phyloP scores from a whole-genome alignment of 2,113 vertebrate genomes.

The Amphiprion ocellaris region DNA sequence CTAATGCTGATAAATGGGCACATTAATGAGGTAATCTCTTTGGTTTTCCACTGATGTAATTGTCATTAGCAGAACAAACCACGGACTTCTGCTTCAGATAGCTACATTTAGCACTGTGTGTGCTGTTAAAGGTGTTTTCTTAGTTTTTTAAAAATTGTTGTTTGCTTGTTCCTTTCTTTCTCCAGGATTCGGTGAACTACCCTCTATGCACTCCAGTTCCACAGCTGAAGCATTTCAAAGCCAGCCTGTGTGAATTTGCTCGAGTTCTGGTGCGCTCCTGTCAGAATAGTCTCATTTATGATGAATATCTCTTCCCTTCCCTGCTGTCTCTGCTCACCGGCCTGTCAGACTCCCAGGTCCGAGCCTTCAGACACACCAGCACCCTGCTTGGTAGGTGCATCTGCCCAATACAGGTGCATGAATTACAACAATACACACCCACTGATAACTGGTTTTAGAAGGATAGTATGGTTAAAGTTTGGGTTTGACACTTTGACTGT shows the following conservation, averaged over 20 bases:
- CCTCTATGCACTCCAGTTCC: constrained; percentile 83
- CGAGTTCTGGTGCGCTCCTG: constrained; percentile 83
- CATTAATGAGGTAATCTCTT: constrained; percentile 56
- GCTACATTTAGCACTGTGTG: not conserved
- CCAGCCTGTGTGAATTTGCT: constrained; percentile 86
- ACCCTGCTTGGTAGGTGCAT: constrained; percentile 88
- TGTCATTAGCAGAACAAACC: constrained; percentile 33
- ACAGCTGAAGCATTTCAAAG: constrained; percentile 85
- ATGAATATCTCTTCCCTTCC: constrained; percentile 87
- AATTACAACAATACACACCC: not conserved
- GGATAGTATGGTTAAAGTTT: no score
- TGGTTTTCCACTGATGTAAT: constrained; percentile 28
- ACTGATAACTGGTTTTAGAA: not conserved
- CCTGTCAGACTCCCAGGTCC: constrained; percentile 91
- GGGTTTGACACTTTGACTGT: no score
- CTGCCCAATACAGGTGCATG: not conserved
- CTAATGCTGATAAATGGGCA: constrained; percentile 56
- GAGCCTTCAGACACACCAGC: constrained; percentile 93
- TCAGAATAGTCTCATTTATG: constrained; percentile 86
- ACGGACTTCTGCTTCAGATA: not conserved
- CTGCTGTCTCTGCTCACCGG: constrained; percentile 89
- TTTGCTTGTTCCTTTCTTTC: constrained; percentile 4
- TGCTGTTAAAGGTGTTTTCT: not conserved
- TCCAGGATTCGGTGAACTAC: constrained; percentile 86
- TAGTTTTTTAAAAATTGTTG: not conserved